Conservation (phyloP, 2,113 vertebrate genomes). For the Cryptomyrus ogoouensis region DNA sequence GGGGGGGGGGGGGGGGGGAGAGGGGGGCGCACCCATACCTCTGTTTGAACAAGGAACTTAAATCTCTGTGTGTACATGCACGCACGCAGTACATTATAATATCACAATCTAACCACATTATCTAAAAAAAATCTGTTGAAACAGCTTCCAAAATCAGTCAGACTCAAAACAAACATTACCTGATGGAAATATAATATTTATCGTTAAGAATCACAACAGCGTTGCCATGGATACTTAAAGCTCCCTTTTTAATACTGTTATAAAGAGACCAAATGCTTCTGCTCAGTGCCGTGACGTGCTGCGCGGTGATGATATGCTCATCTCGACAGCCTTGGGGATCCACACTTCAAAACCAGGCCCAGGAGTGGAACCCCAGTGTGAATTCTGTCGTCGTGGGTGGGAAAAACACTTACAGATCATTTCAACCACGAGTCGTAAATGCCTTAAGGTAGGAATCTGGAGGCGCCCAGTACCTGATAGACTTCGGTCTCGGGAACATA, state of each 20-base stretch:
- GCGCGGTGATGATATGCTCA: background rate
- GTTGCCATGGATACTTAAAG: background rate
- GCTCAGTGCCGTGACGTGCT: background rate
- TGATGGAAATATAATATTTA: background rate
- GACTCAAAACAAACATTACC: background rate
- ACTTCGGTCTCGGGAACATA: background rate
- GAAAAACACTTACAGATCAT: background rate
- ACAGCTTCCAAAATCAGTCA: background rate
- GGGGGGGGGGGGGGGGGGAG: too few species aligned
- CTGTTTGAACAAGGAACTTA: background rate
- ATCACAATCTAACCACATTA: background rate
- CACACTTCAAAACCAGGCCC: background rate
- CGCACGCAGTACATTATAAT: background rate
- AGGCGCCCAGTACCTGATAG: background rate
- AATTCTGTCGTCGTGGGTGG: background rate
- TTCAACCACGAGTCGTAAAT: background rate
- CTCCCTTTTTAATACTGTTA: background rate
- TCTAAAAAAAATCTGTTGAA: constrained; percentile 9
- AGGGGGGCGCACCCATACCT: background rate
- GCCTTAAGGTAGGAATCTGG: background rate
- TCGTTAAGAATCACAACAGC: background rate
- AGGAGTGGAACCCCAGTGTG: background rate
- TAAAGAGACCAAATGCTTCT: background rate
- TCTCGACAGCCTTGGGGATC: background rate
- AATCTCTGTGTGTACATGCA: background rate